phyloP scores from a whole-genome alignment of 2,113 vertebrate genomes.

The Grammomys dolichurus region DNA sequence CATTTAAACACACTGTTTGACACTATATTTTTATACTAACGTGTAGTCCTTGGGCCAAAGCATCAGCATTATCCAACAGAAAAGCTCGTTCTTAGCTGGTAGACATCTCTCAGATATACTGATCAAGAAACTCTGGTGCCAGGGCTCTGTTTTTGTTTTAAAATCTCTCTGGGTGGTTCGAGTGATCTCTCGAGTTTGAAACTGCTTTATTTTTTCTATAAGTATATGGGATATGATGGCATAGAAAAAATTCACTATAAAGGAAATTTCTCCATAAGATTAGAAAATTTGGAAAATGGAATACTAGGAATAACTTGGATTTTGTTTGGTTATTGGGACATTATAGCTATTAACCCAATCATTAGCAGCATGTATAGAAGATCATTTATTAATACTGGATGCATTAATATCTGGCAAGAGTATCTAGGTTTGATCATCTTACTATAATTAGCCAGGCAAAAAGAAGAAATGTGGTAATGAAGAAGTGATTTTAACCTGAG shows the following conservation, averaged over 20 bases:
- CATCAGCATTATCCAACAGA: not conserved
- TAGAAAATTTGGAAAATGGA: not conserved
- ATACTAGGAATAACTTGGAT: not conserved
- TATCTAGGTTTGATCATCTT: slow-evolving; percentile 31
- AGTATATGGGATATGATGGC: not conserved
- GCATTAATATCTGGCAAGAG: not conserved
- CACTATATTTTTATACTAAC: not conserved
- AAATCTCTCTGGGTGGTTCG: not conserved
- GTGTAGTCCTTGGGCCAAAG: not conserved
- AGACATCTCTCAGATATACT: not conserved
- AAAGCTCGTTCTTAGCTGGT: not conserved
- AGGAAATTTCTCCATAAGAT: slow-evolving; percentile 17
- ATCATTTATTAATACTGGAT: not conserved
- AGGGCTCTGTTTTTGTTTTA: not conserved
- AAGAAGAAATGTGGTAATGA: slow-evolving; percentile 1
- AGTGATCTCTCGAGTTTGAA: not conserved
- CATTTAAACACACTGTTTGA: not conserved
- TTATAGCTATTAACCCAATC: not conserved
- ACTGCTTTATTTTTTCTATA: slow-evolving; percentile 6
- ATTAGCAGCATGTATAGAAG: not conserved
- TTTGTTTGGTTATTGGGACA: not conserved
- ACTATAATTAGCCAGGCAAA: slow-evolving; percentile 44
- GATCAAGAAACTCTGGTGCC: not conserved
- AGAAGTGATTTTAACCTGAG: slow-evolving; percentile 56
- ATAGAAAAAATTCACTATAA: not conserved